phyloP scores from a whole-genome alignment of 1,140 invertebrate species.

The Drosophila azteca region DNA sequence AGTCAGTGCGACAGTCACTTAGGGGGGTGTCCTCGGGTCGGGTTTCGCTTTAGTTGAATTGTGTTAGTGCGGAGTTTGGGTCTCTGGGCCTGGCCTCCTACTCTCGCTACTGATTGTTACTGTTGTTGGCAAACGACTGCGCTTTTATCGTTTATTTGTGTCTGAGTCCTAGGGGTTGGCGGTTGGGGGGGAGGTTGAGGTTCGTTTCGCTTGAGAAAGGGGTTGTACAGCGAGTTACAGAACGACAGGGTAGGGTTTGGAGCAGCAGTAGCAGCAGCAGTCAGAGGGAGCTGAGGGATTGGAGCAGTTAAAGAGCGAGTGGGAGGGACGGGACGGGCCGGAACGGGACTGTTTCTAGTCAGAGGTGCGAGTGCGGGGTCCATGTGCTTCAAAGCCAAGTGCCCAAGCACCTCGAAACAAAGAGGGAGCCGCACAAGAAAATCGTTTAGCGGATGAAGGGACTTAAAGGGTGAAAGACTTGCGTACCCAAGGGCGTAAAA shows the following conservation, averaged over 20 bases:
- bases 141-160: conserved; percentile 81
- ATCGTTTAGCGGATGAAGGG: conserved; percentile 51
- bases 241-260: conserved; percentile 11
- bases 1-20: conserved; percentile 1
- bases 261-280: neutral
- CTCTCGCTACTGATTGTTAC: conserved; percentile 77
- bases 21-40: neutral
- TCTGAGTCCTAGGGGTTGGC: conserved; percentile 37
- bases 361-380: neutral
- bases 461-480: too few relatives aligned
- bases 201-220: conserved; percentile 35
- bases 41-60: conserved; percentile 14
- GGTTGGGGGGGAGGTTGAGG: conserved; percentile 2
- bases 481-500: too few relatives aligned
- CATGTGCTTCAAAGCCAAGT: conserved; percentile 47
- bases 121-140: conserved; percentile 76
- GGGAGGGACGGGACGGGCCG: conserved; percentile 9
- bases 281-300: too few relatives aligned
- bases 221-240: conserved; percentile 8
- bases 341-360: too few relatives aligned
- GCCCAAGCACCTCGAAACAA: conserved; percentile 45
- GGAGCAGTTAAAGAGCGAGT: too few relatives aligned
- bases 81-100: conserved; percentile 10
- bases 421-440: conserved; percentile 39
- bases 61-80: neutral